Base-by-base conservation (phyloP, 1,140 invertebrate species). In the Subanguina moxae region DNA sequence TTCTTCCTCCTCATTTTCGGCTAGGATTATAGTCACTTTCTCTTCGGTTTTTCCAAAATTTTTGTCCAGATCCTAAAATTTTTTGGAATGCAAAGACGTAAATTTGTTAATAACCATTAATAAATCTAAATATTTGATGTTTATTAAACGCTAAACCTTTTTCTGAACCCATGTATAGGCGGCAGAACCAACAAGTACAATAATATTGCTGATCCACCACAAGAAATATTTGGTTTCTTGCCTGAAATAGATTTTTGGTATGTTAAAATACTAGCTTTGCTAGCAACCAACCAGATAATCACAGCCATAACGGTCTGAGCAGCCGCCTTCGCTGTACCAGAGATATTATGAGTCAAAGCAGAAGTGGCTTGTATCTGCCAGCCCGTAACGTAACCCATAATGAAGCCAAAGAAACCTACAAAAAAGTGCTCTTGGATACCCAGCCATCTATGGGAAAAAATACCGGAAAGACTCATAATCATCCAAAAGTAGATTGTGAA, bases 361-460 rank as follows among this genome's bases (percentile, higher is more conserved):
- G 94, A 97, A 21, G 96, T 99, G 1, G 93, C 89, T 88, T 98
- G 91, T 73, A 99, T 97, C 87, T 98, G 94, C 70, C 97, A 85
- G 8, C 73, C 91, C 19, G 94, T 95, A 9, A 96, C 90, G 84
- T 91, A 97, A 67, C 94, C 94, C 80, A 99, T 97, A 19, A 91
- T 89, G 85, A 98, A 96, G 43, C 95, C 96, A 85, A 92, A 96
- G 11, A 97, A 58, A 15, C 48, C 48, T 25, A 38, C 3, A 38
- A 38, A 38, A 38, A 38, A 5, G 32, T 38, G 32, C 32, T n/a
- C n/a, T n/a, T n/a, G n/a, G n/a, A n/a, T n/a, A n/a, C n/a, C n/a
- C n/a, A n/a, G n/a, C n/a, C n/a, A n/a, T n/a, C n/a, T n/a, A n/a
- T n/a, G n/a, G n/a, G n/a, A 38, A 38, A 38, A 38, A 38, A 38